Evolutionary conservation across 1,140 invertebrate species (phyloP).

Genomic region (Halictus rubicundus): DNA sequence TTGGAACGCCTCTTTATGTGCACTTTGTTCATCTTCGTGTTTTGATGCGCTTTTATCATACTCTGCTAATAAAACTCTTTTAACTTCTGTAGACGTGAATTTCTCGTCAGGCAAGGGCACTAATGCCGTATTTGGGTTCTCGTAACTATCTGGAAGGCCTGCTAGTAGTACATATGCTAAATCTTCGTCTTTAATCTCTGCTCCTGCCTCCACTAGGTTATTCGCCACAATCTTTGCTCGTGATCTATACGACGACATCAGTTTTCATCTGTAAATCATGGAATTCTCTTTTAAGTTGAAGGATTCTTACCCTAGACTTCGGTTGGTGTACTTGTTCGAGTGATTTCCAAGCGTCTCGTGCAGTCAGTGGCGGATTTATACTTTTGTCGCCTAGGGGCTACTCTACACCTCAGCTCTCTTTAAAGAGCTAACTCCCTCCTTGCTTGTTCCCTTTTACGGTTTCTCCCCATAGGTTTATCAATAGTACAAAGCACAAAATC

Average conservation of each 20-base stretch:
- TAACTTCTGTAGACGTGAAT: conserved; percentile 30
- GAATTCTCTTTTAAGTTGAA: neutral
- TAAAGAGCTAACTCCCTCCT: too few species aligned
- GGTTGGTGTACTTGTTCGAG: neutral
- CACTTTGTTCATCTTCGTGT: neutral
- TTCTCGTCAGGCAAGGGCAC: conserved; percentile 23
- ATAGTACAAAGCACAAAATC: too few species aligned
- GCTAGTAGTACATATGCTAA: conserved; percentile 20
- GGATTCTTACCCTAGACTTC: neutral
- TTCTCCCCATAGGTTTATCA: too few species aligned
- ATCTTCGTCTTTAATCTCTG: conserved; percentile 23
- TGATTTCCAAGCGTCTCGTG: neutral
- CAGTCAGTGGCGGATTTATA: too few species aligned
- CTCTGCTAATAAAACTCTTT: conserved; percentile 19
- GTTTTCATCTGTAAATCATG: conserved; percentile 19
- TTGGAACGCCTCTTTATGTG: neutral
- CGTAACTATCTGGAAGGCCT: conserved; percentile 19
- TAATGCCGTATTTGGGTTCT: conserved; percentile 15
- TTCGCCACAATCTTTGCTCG: neutral
- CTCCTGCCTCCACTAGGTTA: conserved; percentile 24
- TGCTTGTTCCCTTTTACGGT: too few species aligned
- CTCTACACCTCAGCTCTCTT: too few species aligned
- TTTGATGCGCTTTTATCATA: conserved; percentile 16
- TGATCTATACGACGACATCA: conserved; percentile 19
- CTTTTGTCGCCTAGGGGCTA: too few species aligned